These are phyloP conservation scores for Molossus alvarezi DNA, from an alignment of 2,797 vertebrate species.

Conservation along the genomic window DNA sequence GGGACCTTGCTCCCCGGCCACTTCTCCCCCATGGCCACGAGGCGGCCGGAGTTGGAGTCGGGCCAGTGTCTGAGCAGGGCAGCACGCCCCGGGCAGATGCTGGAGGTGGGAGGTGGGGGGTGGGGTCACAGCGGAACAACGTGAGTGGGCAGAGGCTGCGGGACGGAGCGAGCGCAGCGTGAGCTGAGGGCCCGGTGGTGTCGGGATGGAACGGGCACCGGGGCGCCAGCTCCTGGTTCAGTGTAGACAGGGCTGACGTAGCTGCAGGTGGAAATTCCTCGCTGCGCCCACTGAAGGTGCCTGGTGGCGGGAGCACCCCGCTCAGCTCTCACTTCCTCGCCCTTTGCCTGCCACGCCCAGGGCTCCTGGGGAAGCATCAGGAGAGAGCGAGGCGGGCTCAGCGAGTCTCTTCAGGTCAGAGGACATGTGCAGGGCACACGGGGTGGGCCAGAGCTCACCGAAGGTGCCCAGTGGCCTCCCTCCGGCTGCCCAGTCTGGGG, in stretches of 20 bases:
- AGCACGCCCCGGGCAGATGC: neutral
- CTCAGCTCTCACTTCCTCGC: neutral
- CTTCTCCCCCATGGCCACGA: accelerated
- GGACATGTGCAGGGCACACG: neutral
- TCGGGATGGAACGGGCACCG: accelerated
- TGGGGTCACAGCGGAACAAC: accelerated
- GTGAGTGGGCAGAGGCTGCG: accelerated
- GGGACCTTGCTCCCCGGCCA: no score
- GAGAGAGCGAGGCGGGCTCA: neutral
- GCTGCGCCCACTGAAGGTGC: neutral
- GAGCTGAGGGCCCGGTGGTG: accelerated
- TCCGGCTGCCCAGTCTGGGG: neutral
- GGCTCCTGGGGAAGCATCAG: neutral
- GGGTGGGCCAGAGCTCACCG: accelerated
- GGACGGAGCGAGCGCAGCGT: no score
- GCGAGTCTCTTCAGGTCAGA: accelerated
- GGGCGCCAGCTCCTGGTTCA: accelerated
- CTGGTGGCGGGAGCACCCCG: accelerated
- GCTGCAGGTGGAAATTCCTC: no score
- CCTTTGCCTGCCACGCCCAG: accelerated
- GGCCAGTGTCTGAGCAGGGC: neutral
- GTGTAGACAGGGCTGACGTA: neutral
- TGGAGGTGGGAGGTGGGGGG: neutral
- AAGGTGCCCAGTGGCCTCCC: no score
- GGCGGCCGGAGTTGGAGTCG: neutral